These are phyloP conservation scores for Telmatochromis brachygnathus DNA, from an alignment of 2,113 vertebrate genomes.

Conservation along the genomic window DNA sequence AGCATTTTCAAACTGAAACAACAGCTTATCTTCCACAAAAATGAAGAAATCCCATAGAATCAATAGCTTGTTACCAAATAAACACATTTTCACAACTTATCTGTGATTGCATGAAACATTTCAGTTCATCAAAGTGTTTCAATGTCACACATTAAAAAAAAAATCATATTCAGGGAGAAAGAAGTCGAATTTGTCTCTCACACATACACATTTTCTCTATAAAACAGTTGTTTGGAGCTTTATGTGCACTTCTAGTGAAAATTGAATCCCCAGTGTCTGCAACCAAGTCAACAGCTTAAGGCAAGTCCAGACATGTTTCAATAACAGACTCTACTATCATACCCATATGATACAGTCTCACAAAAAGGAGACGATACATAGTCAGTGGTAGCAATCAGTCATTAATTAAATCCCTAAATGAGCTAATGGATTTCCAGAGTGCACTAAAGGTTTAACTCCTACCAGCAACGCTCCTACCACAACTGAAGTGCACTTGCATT, in stretches of 20 bases:
- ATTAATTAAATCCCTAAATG: constrained; percentile 8
- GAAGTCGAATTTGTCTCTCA: not conserved
- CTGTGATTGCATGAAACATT: not conserved
- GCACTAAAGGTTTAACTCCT: not conserved
- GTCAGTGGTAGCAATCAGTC: not conserved
- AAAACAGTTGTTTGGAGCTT: not conserved
- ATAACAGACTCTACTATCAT: not conserved
- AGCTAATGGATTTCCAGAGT: not conserved
- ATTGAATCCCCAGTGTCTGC: not conserved
- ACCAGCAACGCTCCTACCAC: not conserved
- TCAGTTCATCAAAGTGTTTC: not conserved
- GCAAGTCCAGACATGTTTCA: not conserved
- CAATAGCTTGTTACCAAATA: not conserved
- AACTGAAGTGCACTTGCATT: not conserved
- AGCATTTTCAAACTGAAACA: not conserved
- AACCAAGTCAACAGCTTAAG: not conserved
- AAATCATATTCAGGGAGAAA: not conserved
- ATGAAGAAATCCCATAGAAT: not conserved
- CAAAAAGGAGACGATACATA: not conserved
- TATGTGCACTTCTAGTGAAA: not conserved
- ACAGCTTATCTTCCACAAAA: not conserved
- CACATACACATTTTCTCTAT: not conserved
- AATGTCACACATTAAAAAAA: not conserved
- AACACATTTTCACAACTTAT: not conserved
- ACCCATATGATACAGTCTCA: not conserved